These are phyloP conservation scores for Malurus melanocephalus DNA, from an alignment of 2,113 vertebrate species.

Conservation along the genomic window DNA sequence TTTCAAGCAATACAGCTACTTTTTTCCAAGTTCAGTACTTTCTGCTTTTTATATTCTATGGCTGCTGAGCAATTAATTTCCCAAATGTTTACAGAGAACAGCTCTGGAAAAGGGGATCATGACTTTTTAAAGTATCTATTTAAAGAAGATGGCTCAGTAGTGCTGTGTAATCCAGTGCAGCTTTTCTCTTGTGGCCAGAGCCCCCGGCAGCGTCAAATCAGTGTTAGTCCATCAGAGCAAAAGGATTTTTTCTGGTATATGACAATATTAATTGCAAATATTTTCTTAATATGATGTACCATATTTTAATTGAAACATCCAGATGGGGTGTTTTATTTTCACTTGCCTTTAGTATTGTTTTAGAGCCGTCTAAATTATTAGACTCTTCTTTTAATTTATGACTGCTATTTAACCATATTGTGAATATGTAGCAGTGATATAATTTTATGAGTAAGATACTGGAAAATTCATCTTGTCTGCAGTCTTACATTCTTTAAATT, in stretches of 20 bases:
- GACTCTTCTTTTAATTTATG: slow-evolving; percentile 34
- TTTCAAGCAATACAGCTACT: neutral
- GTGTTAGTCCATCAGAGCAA: neutral
- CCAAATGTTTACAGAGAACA: slow-evolving; percentile 53
- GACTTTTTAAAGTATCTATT: slow-evolving; percentile 49
- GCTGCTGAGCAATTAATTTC: slow-evolving; percentile 37
- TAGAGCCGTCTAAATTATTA: slow-evolving; percentile 24
- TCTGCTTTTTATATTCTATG: neutral
- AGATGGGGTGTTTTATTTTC: slow-evolving; percentile 34
- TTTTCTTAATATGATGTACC: neutral
- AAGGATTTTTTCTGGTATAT: neutral
- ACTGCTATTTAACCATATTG: slow-evolving; percentile 21
- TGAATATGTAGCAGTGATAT: neutral
- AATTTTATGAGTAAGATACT: slow-evolving; percentile 30
- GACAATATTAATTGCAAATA: slow-evolving; percentile 19
- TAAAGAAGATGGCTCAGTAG: slow-evolving; percentile 45
- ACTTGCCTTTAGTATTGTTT: slow-evolving; percentile 7
- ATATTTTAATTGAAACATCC: slow-evolving; percentile 26
- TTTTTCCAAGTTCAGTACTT: neutral
- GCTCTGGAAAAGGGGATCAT: slow-evolving; percentile 40
- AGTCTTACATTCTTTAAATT: neutral
- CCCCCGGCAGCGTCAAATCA: neutral
- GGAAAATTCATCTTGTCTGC: slow-evolving; percentile 17
- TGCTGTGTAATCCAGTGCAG: slow-evolving; percentile 28
- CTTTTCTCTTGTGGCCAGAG: neutral